Conservation (phyloP, 2,888 invertebrate genomes). For the Machimus rusticus region DNA sequence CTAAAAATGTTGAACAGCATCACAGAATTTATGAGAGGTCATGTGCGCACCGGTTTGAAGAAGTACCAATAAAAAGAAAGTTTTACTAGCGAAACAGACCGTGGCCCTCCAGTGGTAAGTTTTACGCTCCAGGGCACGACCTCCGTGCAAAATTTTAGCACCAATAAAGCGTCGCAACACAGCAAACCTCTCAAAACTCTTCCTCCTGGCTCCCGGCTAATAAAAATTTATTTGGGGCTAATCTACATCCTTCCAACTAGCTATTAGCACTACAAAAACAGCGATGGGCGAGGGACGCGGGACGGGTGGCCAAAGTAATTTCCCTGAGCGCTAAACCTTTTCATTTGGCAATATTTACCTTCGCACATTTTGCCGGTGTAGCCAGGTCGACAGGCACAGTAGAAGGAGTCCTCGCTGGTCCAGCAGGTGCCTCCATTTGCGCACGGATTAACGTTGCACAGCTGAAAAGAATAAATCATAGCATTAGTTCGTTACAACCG, state of each 20-base stretch:
- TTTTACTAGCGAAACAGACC: not conserved
- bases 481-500: conserved; percentile 29
- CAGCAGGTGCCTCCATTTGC: conserved; percentile 80
- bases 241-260: not conserved
- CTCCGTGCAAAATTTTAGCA: not conserved
- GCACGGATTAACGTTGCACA: conserved; percentile 77
- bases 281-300: not conserved
- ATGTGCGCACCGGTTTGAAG: not conserved
- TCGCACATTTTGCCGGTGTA: conserved; percentile 83
- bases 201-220: not conserved
- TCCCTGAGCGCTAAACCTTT: not conserved
- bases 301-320: not conserved
- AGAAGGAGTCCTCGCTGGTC: conserved; percentile 77
- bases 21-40: not conserved
- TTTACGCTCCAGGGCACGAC: not conserved
- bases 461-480: conserved; percentile 62
- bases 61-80: not conserved
- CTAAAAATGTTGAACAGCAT: not conserved
- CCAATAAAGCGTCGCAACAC: not conserved
- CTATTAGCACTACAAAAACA: not conserved
- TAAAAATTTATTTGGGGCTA: not conserved
- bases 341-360: conserved; percentile 64
- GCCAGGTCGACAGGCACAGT: conserved; percentile 81
- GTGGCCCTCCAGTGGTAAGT: not conserved
- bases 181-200: not conserved